A percentile compares a stretch with the other conserved stretches of the same genome.
These are phyloP conservation scores for Lycaon pictus DNA, from an alignment of 2,113 vertebrate species.

Conservation along the genomic window DNA sequence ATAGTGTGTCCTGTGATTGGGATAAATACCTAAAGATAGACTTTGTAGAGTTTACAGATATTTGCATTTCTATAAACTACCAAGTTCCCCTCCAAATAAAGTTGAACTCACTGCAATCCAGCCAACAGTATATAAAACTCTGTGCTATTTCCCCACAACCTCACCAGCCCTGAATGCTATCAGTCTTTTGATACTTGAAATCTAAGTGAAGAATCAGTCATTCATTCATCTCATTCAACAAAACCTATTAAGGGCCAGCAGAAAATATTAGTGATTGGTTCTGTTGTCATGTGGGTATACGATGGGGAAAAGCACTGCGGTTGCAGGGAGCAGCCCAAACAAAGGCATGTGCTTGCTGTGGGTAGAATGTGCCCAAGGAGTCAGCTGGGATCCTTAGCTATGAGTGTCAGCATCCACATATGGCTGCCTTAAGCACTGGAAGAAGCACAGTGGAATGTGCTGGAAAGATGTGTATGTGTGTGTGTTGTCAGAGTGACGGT, in stretches of 20 bases:
- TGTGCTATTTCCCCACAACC: not conserved
- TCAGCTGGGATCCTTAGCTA: not conserved
- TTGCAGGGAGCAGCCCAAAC: not conserved
- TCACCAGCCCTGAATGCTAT: not conserved
- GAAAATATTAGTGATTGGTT: not conserved
- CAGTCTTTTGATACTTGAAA: not conserved
- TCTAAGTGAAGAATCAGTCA: not conserved
- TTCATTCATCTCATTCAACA: not conserved
- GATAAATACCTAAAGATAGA: not conserved
- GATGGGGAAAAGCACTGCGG: not conserved
- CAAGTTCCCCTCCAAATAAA: not conserved
- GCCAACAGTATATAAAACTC: rapidly evolving
- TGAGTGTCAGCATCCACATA: not conserved
- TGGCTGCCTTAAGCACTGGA: not conserved
- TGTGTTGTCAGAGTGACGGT: rapidly evolving
- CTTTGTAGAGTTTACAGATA: not conserved
- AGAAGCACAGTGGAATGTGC: not conserved
- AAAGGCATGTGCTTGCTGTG: rapidly evolving
- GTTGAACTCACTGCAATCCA: not conserved
- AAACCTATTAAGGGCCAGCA: not conserved
- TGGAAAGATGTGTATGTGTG: not conserved
- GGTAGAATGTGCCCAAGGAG: not conserved
- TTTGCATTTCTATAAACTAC: not conserved
- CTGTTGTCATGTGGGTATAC: not conserved
- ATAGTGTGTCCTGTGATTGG: not conserved